phyloP scores from a whole-genome alignment of 2,888 invertebrate species.

The Sarcophaga variegata region DNA sequence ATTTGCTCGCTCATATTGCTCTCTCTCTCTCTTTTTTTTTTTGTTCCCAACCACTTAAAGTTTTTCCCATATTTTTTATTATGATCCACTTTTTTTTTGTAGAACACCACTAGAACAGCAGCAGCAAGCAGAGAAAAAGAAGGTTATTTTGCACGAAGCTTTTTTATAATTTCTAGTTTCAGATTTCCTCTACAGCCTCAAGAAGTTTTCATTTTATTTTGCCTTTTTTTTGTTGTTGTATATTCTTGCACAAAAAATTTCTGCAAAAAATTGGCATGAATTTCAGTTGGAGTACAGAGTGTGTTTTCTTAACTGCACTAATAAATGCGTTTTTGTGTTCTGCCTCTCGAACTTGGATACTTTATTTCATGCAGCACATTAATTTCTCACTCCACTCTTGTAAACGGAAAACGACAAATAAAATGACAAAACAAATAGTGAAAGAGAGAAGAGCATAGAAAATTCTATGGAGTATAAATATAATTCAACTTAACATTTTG shows the following conservation, averaged over 20 bases:
- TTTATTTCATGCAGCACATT: conserved; percentile 66
- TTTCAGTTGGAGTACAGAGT: conserved; percentile 24
- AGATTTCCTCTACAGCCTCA: conserved; percentile 34
- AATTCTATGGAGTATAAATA: conserved; percentile 52
- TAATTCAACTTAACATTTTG: conserved; percentile 54
- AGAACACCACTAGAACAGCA: conserved; percentile 16
- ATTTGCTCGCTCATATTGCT: conserved; percentile 44
- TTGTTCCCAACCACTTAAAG: conserved; percentile 46
- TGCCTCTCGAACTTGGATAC: conserved; percentile 49
- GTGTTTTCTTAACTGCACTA: conserved; percentile 48
- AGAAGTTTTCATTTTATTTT: conserved; percentile 29
- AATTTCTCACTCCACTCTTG: conserved; percentile 54
- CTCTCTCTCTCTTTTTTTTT: conserved; percentile 25
- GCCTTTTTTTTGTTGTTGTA: conserved; percentile 19
- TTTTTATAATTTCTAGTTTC: conserved; percentile 33
- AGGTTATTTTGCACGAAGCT: conserved; percentile 31
- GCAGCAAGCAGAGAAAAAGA: conserved; percentile 2
- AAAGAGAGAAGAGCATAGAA: conserved; percentile 8
- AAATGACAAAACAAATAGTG: conserved; percentile 17
- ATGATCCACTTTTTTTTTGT: conserved; percentile 36
- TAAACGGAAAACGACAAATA: conserved; percentile 33
- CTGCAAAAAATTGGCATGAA: conserved; percentile 63
- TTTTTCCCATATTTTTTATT: conserved; percentile 48
- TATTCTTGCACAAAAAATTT: conserved; percentile 49
- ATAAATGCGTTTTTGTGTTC: conserved; percentile 62